Conservation (phyloP, 2,797 vertebrate genomes). For the Stomatorhinus walkeri region DNA sequence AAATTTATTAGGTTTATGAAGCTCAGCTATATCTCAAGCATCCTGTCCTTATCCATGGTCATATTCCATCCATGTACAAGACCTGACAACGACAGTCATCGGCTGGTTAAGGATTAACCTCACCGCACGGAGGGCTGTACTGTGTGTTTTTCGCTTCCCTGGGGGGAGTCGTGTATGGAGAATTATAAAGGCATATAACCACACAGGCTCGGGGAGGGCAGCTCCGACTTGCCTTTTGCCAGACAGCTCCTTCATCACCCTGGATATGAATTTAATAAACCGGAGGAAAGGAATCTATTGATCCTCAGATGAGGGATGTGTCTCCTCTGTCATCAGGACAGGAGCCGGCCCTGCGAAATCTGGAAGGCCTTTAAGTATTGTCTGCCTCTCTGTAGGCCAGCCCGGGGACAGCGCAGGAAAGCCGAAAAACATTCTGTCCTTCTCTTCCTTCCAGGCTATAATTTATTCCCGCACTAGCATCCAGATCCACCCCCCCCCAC, state of each 20-base stretch:
- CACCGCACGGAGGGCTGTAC: neutral
- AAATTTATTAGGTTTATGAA: neutral
- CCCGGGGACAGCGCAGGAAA: neutral
- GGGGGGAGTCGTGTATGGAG: neutral
- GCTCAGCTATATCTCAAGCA: neutral
- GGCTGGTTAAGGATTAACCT: neutral
- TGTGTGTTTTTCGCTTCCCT: neutral
- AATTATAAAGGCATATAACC: neutral
- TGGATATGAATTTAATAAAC: constrained; percentile 12
- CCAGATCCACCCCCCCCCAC: neutral
- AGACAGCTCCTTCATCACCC: constrained; percentile 1
- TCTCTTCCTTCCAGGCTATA: neutral
- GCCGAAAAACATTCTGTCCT: neutral
- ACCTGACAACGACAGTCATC: neutral
- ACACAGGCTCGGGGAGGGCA: neutral
- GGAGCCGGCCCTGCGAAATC: neutral
- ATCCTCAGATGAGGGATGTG: neutral
- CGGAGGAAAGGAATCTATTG: neutral
- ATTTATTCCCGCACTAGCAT: neutral
- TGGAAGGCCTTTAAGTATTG: neutral
- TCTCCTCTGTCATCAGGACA: neutral
- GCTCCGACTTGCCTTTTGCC: neutral
- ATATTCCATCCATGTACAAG: neutral
- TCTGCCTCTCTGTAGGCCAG: neutral
- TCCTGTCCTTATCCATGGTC: neutral